phyloP scores from a whole-genome alignment of 2,888 invertebrate species.

The Drosophila meridionalis region DNA sequence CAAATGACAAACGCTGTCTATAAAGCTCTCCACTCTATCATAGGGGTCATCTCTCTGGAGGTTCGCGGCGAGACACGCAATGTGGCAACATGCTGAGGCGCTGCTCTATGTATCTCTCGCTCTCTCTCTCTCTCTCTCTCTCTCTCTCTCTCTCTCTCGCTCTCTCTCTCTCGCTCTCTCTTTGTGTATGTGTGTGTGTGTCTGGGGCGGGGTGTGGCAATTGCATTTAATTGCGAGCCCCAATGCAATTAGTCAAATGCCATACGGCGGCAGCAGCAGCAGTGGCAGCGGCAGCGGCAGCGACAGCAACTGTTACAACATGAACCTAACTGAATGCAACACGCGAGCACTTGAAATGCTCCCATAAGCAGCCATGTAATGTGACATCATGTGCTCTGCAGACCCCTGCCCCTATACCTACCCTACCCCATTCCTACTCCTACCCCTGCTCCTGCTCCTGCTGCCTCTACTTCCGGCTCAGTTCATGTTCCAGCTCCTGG shows the following conservation, averaged over 20 bases:
- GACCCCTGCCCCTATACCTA: background rate
- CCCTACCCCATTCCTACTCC: too few species aligned
- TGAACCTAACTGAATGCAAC: slow-evolving; percentile 50
- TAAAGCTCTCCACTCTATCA: slow-evolving; percentile 55
- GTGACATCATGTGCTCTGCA: slow-evolving; percentile 45
- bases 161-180: background rate
- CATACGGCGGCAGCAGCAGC: slow-evolving; percentile 22
- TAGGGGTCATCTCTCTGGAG: slow-evolving; percentile 38
- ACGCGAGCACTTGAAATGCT: slow-evolving; percentile 53
- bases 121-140: background rate
- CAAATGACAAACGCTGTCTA: slow-evolving; percentile 67
- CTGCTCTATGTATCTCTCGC: background rate
- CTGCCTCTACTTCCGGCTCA: too few species aligned
- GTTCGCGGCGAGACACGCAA: slow-evolving; percentile 38
- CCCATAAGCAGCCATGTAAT: slow-evolving; percentile 64
- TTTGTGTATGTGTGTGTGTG: background rate
- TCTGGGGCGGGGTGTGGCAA: slow-evolving; percentile 24
- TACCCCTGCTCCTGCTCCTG: background rate
- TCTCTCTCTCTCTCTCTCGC: background rate
- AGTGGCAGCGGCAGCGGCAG: slow-evolving; percentile 12
- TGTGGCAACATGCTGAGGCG: slow-evolving; percentile 16
- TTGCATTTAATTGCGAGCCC: slow-evolving; percentile 59
- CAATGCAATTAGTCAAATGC: slow-evolving; percentile 71
- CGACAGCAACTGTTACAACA: slow-evolving; percentile 19
- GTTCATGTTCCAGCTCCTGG: background rate